Conservation (phyloP, 2,113 vertebrate genomes). For the Tylochromis polylepis region DNA sequence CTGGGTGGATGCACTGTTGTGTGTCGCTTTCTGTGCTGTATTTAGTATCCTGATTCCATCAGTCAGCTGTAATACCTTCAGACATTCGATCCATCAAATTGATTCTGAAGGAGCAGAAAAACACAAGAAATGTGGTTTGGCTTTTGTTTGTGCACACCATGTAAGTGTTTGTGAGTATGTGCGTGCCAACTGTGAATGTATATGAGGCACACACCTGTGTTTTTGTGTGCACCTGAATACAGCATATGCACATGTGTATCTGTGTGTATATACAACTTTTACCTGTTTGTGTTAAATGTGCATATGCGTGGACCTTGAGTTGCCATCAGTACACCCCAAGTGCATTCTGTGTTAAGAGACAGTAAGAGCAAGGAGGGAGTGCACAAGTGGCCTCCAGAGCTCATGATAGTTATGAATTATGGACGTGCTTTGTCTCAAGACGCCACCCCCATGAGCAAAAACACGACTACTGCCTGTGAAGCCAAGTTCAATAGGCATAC, state of each 20-base stretch:
- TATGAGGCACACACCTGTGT: conserved; percentile 3
- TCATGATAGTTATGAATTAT: conserved; percentile 57
- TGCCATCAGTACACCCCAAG: conserved; percentile 27
- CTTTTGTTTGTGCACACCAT: conserved; percentile 32
- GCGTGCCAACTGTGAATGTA: background rate
- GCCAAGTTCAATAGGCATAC: conserved; percentile 39
- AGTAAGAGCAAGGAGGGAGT: conserved; percentile 7
- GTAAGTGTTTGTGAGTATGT: background rate
- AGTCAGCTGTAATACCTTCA: conserved; percentile 57
- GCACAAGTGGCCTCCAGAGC: conserved; percentile 41
- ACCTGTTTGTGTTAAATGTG: background rate
- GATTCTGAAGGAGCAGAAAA: conserved; percentile 58
- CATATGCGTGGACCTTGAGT: conserved; percentile 1
- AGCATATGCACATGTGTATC: background rate
- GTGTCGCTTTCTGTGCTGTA: conserved; percentile 37
- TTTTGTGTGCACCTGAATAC: conserved; percentile 1
- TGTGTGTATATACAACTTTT: conserved; percentile 22
- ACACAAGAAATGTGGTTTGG: conserved; percentile 36
- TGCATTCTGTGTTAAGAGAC: conserved; percentile 31
- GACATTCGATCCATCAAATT: conserved; percentile 70
- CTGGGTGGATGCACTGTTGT: conserved; percentile 30
- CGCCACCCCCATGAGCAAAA: conserved; percentile 27
- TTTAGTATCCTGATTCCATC: conserved; percentile 53
- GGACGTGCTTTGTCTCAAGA: conserved; percentile 47
- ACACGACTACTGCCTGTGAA: conserved; percentile 41